Evolutionary conservation across 2,113 vertebrate genomes (phyloP), one percentile per base, ranked within the genome.

Genomic region (Ursus arctos): DNA sequence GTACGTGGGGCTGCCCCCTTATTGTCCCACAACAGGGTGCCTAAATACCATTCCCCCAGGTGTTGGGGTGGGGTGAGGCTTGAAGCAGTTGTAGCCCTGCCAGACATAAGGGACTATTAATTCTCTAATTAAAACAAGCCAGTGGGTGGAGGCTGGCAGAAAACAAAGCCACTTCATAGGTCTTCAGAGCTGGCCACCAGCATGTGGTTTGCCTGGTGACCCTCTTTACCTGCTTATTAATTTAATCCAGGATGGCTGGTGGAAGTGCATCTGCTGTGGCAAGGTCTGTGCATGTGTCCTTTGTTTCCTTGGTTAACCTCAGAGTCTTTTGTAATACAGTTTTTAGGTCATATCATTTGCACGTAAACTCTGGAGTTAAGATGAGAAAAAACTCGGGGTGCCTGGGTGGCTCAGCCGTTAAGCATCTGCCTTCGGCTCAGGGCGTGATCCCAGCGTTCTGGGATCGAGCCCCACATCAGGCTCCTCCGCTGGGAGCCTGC

Each of bases 71-170:
- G n/a, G 51, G 22, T 43, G 59, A 43, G 36, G 85, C 49, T 36
- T 74, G 49, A 81, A 47, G 83, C 63, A 85, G 93, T 80, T 88
- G 36, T 15, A 63, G 76, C 18, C 24, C 59, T 71, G 65, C 47
- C 59, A 31, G 13, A 49, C 55, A 21, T 26, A 53, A 77, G 96
- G n/a, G 40, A 63, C 61, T 55, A 31, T 81, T 59, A 51, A 59
- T 92, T 76, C 79, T 95, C 72, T 55, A 84, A 81, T 85, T 65
- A 89, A 76, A 86, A 93, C 36, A 65, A 83, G 55, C 53, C 22
- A 6, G 14, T 74, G 63, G 33, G 79, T 21, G 49, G 79, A 81
- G 71, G 63, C 57, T 85, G 89, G 61, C 26, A 15, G 63, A 24
- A 65, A 49, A 86, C 72, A 74, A 57, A 67, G 49, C 49, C 71